These are phyloP conservation scores for Lutraria lutraria DNA, from an alignment of 2,888 invertebrate genomes.

Conservation along the genomic window DNA sequence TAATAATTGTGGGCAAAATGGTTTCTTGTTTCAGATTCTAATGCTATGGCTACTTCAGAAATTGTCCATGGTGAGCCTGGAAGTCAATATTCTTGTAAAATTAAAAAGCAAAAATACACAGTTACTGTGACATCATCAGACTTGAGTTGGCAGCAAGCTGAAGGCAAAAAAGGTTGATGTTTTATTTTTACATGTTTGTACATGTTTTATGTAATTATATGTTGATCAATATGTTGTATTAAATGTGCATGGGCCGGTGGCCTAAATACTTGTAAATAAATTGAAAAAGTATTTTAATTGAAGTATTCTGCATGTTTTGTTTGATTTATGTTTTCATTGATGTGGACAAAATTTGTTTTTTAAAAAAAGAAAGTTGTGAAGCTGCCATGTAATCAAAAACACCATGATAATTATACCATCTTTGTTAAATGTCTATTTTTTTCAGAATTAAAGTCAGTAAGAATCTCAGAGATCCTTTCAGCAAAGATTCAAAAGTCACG, in stretches of 20 bases:
- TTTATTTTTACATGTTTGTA: neutral
- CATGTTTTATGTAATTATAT: neutral
- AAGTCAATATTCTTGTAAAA: constrained; percentile 14
- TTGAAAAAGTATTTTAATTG: too few relatives aligned
- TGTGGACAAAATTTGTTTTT: too few relatives aligned
- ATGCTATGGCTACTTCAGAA: neutral
- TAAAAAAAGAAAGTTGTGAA: neutral
- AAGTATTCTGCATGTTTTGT: too few relatives aligned
- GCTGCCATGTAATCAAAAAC: neutral
- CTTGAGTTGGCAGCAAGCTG: neutral
- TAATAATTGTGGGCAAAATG: neutral
- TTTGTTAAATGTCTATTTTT: neutral
- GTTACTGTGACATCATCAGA: constrained; percentile 5
- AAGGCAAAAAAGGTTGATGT: neutral
- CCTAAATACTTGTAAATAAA: too few relatives aligned
- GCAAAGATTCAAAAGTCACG: neutral
- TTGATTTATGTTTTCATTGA: too few relatives aligned
- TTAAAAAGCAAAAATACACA: constrained; percentile 10
- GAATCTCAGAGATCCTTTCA: constrained; percentile 16
- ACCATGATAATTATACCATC: neutral
- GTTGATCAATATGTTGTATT: too few relatives aligned
- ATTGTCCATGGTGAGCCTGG: too few relatives aligned
- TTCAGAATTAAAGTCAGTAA: constrained; percentile 10
- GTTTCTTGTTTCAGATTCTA: neutral
- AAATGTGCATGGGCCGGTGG: too few relatives aligned